Base-by-base conservation (phyloP, 2,888 invertebrate genomes). In the Dryadula phaetusa region DNA sequence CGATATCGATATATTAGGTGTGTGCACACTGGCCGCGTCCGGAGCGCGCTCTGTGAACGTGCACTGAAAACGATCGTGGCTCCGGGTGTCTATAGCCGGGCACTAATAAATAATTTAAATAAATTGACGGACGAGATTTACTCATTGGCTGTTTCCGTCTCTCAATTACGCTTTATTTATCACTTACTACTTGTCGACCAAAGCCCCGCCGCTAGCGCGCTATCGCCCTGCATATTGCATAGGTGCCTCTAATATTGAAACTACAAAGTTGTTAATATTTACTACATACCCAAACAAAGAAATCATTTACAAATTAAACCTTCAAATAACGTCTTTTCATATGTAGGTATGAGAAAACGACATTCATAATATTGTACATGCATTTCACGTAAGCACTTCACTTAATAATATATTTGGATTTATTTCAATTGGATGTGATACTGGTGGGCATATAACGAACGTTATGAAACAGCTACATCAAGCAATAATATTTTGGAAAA, bases 101-200 rank as follows among this genome's bases (percentile, higher is more conserved):
- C 91, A 92, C 92, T 92, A 92, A 92, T 92, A 92, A 92, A 92
- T 92, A 90, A 92, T 92, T 92, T 92, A 89, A 92, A 92, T 90
- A 92, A 92, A 92, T 92, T 92, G 92, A 92, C 92, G 91, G 92
- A 90, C 90, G 92, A 91, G 92, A 92, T 92, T 92, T 92, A 92
- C 91, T 92, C 90, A 92, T 92, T 92, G 92, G 85, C 84, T 87
- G 92, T 90, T 92, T 92, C 92, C 92, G 92, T 90, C 87, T 86
- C 88, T 92, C 92, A 90, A 92, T 92, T 92, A 92, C 88, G 82
- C 82, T 88, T 92, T 92, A 92, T 92, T 92, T 92, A 92, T 92
- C 92, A 92, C 92, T 92, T 91, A 85, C 84, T 85, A 86, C 87
- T 81, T 83, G 82, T 80, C 84, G 83, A 81, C 83, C 83, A 81